Conservation (phyloP, 2,888 invertebrate species). For the Craniophora ligustri region DNA sequence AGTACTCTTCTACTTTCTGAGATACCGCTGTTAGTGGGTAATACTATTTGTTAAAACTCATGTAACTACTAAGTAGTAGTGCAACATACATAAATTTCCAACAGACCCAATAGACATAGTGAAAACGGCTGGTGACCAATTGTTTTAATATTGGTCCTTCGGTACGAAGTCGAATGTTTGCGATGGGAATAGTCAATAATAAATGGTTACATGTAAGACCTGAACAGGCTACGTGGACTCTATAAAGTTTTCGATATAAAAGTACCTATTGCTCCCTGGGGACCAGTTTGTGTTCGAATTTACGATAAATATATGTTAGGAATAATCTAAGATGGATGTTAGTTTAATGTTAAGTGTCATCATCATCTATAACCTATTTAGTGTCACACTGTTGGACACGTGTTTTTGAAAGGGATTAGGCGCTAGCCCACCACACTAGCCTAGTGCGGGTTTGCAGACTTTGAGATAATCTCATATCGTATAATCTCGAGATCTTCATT, state of each 20-base stretch:
- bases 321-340: background rate
- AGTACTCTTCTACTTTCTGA: no score
- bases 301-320: background rate
- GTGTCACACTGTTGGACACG: no score
- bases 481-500: no score
- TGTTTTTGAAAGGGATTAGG: no score
- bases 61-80: no score
- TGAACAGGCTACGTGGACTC: background rate
- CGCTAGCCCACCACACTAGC: no score
- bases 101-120: no score
- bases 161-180: background rate
- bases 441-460: no score
- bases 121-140: background rate
- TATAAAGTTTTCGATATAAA: background rate
- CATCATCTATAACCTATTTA: no score
- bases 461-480: no score
- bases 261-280: background rate
- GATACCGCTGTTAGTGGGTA: no score
- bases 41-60: no score
- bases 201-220: background rate
- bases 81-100: background rate
- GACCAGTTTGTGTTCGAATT: background rate
- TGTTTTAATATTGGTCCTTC: background rate
- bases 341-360: background rate
- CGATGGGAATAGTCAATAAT: background rate